Evolutionary conservation across 2,888 invertebrate genomes (phyloP), one percentile per base, ranked within the genome.

Genomic region (Macrophya annulata): DNA sequence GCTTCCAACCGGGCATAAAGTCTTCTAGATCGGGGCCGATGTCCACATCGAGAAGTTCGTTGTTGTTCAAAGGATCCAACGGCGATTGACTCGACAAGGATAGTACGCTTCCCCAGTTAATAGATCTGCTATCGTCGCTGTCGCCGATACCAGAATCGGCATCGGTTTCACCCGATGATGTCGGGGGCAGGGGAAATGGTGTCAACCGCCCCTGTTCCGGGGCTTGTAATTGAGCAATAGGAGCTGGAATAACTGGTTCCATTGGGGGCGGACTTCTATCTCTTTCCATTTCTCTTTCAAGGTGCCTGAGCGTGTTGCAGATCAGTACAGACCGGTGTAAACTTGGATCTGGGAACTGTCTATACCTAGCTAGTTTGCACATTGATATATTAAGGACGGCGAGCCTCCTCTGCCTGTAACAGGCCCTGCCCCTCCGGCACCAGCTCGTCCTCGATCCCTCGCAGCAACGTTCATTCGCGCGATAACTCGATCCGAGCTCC

Each of bases 331-430:
- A 98, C 87, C 98, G 96, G 90, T 98, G 96, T 86, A 99, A 94
- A 87, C 98, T 97, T 71, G 98, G 98, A 93, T 98, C 98, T 85
- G 98, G 97, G 89, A 97, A 97, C 93, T 98, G 98, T 85, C 98
- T 96, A 91, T 97, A 97, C 90, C 97, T 95, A 91, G 97, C 97
- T 88, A 99, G 94, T 94, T 99, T 99, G 93, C 97, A 96, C 96
- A 98, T 98, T 88, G 98, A 98, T 88, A 98, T 95, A 93, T 98
- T 98, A 93, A 98, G 96, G 92, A 98, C 97, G 91, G 98, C 97
- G 91, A 98, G 96, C 85, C 98, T 96, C 88, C 97, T 95, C 92
- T 98, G 97, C 92, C 97, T 96, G 94, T 98, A 98, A 93, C 98
- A 98, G 86, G 97, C 97, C 85, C 96, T 95, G 87, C 97, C 96